Conservation (phyloP, 2,888 invertebrate genomes). For the Thera britannica region DNA sequence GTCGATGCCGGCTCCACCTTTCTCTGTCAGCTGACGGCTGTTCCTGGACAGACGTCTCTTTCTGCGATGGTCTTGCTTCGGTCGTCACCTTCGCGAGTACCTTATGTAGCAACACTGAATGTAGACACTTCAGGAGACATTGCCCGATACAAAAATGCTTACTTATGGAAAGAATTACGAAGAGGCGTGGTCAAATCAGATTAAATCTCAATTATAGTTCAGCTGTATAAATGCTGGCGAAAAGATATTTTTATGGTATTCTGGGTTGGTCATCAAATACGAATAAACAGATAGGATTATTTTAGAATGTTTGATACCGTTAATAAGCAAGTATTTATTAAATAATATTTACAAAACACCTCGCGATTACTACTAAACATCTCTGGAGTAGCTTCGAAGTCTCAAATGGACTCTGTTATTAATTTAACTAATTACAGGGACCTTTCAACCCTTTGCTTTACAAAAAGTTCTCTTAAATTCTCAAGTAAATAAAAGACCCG, state of each 20-base stretch:
- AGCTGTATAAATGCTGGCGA: conserved; percentile 4
- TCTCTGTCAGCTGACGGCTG: conserved; percentile 61
- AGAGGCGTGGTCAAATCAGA: background rate
- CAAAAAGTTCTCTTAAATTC: conserved; percentile 44
- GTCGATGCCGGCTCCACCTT: conserved; percentile 56
- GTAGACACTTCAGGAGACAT: conserved; percentile 9
- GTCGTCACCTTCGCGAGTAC: conserved; percentile 17
- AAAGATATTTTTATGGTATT: conserved; percentile 18
- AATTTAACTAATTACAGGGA: conserved; percentile 60
- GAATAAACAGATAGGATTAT: background rate
- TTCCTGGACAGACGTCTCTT: conserved; percentile 1
- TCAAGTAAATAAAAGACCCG: conserved; percentile 40
- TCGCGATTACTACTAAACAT: conserved; percentile 34
- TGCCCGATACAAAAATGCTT: background rate
- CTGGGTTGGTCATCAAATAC: conserved; percentile 25
- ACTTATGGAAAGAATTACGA: background rate
- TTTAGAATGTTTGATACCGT: too few species aligned
- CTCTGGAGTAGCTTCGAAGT: conserved; percentile 35
- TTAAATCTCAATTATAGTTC: background rate
- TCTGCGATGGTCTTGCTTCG: conserved; percentile 1
- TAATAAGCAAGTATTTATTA: background rate
- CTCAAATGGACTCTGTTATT: conserved; percentile 60
- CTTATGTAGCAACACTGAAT: conserved; percentile 29
- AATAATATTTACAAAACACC: conserved; percentile 27
- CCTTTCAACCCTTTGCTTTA: conserved; percentile 43